Evolutionary conservation across 2,797 vertebrate species (phyloP), one percentile per base, ranked within the genome.

Genomic region (Argya squamiceps): DNA sequence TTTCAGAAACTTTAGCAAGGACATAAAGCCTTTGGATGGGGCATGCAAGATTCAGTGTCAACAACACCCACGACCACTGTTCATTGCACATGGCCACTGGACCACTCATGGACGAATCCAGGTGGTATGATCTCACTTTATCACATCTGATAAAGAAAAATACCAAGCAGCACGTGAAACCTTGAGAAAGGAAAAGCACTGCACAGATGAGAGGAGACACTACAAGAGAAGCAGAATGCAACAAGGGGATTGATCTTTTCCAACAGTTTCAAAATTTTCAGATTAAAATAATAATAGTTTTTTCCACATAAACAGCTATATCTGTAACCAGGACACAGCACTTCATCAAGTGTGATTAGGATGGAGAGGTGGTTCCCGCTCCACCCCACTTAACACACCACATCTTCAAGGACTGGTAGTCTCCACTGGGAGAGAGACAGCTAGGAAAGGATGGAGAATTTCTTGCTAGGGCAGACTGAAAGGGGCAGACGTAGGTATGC

Each of bases 81-180:
- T 37, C 1, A 15, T 2, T 29, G 18, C 20, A 59, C 0, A 1
- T 26, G 47, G 60, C 32, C 52, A 59, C 14, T 34, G 52, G 37
- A 69, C 22, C 18, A 69, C 15, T 23, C 44, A n/a, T 0, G 3
- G 11, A 11, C 47, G 46, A 65, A 32, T 37, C 58, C 22, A 26
- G 39, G 20, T 52, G 30, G 13, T 32, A 10, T 1, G 12, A 64
- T 29, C 53, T n/a, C 46, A 77, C 34, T 41, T 71, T 11, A 10
- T 76, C 52, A 27, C 7, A 23, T 29, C 29, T 26, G 26, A 63
- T 39, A 55, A 70, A 52, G 23, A 23, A 64, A 74, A 82, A n/a
- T 17, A 68, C 11, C 26, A 29, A 39, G 23, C 41, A 68, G 17
- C 0, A 0, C 0, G 0, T 32, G 34, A 74, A 58, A 85, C n/a